These are phyloP conservation scores for Sebastes vulpes DNA, from an alignment of 2,797 vertebrate species.

Conservation along the genomic window DNA sequence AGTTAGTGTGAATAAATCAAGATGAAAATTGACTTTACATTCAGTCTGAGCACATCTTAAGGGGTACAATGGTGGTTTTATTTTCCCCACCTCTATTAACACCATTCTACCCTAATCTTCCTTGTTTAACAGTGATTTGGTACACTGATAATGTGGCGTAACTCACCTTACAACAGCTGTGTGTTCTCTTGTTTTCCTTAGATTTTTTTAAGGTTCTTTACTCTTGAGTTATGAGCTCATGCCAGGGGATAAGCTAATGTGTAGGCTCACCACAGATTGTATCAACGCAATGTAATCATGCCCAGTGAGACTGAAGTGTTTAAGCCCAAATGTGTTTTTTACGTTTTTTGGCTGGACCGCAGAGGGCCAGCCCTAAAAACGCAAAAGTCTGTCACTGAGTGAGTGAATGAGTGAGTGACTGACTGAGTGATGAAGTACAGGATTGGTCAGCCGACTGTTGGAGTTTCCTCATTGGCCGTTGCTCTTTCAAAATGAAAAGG, in stretches of 20 bases:
- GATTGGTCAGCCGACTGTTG: too few relatives aligned
- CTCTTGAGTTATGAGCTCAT: constrained; percentile 38
- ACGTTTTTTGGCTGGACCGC: too few relatives aligned
- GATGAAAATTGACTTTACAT: neutral
- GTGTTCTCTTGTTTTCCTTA: constrained; percentile 27
- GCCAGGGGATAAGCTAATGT: constrained; percentile 41
- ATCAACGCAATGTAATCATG: constrained; percentile 47
- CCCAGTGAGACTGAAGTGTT: constrained; percentile 49
- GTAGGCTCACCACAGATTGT: constrained; percentile 37
- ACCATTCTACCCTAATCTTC: neutral
- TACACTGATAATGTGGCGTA: constrained; percentile 67
- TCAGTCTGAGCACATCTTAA: constrained; percentile 52
- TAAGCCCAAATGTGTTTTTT: constrained; percentile 72
- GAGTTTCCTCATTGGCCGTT: too few relatives aligned
- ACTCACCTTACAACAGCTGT: constrained; percentile 35
- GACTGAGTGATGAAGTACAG: too few relatives aligned
- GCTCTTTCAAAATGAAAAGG: too few relatives aligned
- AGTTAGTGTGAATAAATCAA: neutral
- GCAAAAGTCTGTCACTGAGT: too few relatives aligned
- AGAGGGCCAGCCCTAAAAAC: too few relatives aligned
- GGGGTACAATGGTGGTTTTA: constrained; percentile 53
- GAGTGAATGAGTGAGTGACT: too few relatives aligned
- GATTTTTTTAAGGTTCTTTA: neutral
- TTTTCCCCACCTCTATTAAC: constrained; percentile 26
- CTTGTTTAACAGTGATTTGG: constrained; percentile 67